Base-by-base conservation (phyloP, 2,888 invertebrate genomes). In the Lampropteryx suffumata region DNA sequence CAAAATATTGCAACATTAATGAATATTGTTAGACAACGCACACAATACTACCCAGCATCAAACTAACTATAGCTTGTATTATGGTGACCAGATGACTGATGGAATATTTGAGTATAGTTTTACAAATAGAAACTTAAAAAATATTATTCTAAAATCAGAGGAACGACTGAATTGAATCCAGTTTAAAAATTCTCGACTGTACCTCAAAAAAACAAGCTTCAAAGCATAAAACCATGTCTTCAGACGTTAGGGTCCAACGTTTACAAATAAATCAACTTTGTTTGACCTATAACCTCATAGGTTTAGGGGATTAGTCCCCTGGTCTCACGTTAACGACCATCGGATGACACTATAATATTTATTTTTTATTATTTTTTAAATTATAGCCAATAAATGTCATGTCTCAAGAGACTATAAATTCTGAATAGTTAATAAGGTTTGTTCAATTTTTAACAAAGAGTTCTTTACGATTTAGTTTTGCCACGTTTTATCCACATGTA, bases 241-340 rank as follows among this genome's bases (percentile, higher is more conserved):
- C 27, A 41, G 30, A 40, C 13, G 6, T 21, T 48, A 39, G 57
- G 52, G 57, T 58, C 35, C 44, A 41, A 48, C 35, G 56, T 51
- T 59, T 43, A 66, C 64, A 69, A 68, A 82, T 82, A 79, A 82
- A 80, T 80, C 80, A 79, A 78, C 78, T 65, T 73, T 76, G 71
- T 73, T 80, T 83, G 80, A 84, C 83, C 84, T 70, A 50, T 69
- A 75, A 76, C 82, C 82, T 57, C 64, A 54, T 61, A 58, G 71
- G 62, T 64, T 70, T 67, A 61, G 69, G 72, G 78, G 71, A 69
- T 61, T 62, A 47, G 34, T 30, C 45, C 44, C 43, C 43, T 41
- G 56, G 52, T 63, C 63, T 55, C 63, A 64, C 71, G 71, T 67
- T 80, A 82, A 82, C 82, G 79, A 81, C 66, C 67, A 50, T 69